Percentiles rank a stretch among this genome's conserved stretches.
Conservation (phyloP, 1,140 invertebrate genomes). For the Ips typographus region DNA sequence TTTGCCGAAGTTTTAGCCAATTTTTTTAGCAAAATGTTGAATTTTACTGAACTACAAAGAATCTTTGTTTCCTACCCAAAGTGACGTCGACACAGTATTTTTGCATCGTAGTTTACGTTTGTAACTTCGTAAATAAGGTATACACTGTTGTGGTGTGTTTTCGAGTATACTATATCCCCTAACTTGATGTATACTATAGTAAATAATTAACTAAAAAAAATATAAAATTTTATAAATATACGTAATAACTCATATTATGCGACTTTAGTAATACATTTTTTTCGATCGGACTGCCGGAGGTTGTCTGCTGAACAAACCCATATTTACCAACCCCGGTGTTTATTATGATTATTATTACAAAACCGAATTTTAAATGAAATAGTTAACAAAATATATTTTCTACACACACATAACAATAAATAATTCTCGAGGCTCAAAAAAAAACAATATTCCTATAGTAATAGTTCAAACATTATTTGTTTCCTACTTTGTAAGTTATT, state of each 20-base stretch:
- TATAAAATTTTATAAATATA: not conserved
- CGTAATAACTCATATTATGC: not conserved
- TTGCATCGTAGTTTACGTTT: slow-evolving; percentile 14
- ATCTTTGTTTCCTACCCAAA: slow-evolving; percentile 11
- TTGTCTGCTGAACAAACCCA: no score
- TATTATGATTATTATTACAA: no score
- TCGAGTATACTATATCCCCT: slow-evolving; percentile 18
- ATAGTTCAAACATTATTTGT: slow-evolving; percentile 25
- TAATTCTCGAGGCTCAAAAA: slow-evolving; percentile 28
- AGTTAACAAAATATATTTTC: not conserved
- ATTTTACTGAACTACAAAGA: not conserved
- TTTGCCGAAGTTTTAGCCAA: no score
- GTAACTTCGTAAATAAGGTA: not conserved
- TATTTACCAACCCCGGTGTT: no score
- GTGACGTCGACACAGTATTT: slow-evolving; percentile 17
- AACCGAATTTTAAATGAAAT: not conserved
- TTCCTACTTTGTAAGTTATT: slow-evolving; percentile 21
- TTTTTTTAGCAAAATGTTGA: no score
- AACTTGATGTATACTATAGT: slow-evolving; percentile 26
- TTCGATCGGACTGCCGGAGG: no score
- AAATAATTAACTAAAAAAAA: slow-evolving; percentile 5
- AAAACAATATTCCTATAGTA: slow-evolving; percentile 29
- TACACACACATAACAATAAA: not conserved
- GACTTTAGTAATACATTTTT: no score
- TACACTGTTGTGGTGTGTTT: slow-evolving; percentile 3